Percentiles rank a stretch among this genome's conserved stretches.
Evolutionary conservation across 1,140 invertebrate species (phyloP).

Genomic region (Cryptotermes secundus): DNA sequence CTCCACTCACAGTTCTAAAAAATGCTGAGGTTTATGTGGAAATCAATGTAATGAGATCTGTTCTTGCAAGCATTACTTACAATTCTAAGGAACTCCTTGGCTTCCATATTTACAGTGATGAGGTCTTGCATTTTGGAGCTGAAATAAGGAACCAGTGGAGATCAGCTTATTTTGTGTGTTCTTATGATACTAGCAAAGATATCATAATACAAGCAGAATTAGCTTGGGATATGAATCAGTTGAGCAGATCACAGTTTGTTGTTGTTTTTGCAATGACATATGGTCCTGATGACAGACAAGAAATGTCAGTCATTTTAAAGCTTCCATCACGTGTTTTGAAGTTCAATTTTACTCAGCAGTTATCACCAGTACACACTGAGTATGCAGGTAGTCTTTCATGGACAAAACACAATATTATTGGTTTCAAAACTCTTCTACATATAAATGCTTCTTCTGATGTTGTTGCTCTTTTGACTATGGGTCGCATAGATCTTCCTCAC

Average conservation of each 20-base stretch:
- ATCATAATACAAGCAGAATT: slow-evolving; percentile 14
- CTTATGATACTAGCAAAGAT: neutral
- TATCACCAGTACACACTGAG: neutral
- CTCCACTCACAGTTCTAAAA: neutral
- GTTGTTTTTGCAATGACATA: neutral
- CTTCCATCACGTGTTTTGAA: slow-evolving; percentile 29
- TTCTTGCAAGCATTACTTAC: neutral
- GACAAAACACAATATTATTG: slow-evolving; percentile 24
- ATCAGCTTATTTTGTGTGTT: neutral
- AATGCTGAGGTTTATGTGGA: neutral
- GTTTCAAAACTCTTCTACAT: slow-evolving; percentile 9
- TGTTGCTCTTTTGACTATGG: neutral
- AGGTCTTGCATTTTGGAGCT: neutral
- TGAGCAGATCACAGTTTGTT: neutral
- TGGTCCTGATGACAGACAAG: neutral
- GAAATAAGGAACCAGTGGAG: slow-evolving; percentile 21
- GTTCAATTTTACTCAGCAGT: neutral
- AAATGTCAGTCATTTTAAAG: slow-evolving; percentile 20
- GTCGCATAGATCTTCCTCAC: slow-evolving; percentile 1
- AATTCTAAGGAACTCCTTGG: slow-evolving; percentile 9
- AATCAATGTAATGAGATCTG: neutral
- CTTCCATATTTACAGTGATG: neutral
- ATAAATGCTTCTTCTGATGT: neutral
- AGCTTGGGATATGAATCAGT: slow-evolving; percentile 19
- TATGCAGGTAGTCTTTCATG: slow-evolving; percentile 19